A percentile compares a stretch with the other conserved stretches of the same genome.
phyloP scores from a whole-genome alignment of 1,140 invertebrate species.

The Pseudomyrmex sp. region DNA sequence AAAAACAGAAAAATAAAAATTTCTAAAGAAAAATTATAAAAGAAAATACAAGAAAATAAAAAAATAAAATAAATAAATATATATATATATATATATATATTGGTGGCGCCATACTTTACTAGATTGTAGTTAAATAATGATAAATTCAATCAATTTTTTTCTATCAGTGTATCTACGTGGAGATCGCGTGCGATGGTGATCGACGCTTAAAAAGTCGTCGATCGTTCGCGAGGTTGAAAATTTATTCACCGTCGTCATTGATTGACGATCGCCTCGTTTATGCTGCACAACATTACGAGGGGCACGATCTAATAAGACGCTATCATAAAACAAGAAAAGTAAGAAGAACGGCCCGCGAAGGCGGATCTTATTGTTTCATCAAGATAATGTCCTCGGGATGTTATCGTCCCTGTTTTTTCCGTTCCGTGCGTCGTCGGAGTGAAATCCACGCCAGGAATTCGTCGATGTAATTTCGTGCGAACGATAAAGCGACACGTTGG shows the following conservation, averaged over 20 bases:
- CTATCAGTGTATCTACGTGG: too few relatives aligned
- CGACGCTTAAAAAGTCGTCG: too few relatives aligned
- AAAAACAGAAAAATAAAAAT: too few relatives aligned
- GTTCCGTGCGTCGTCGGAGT: not conserved
- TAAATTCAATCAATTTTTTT: too few relatives aligned
- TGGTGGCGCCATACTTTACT: too few relatives aligned
- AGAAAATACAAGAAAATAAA: too few relatives aligned
- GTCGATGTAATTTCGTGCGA: conserved; percentile 52
- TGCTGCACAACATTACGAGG: not conserved
- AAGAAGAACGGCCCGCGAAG: conserved; percentile 33
- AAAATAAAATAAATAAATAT: too few relatives aligned
- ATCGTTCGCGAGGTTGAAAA: conserved; percentile 19
- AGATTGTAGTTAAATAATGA: too few relatives aligned
- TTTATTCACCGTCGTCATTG: conserved; percentile 30
- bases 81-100: too few relatives aligned
- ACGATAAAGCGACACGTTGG: conserved; percentile 43
- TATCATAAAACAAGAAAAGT: conserved; percentile 8
- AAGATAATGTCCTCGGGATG: conserved; percentile 52
- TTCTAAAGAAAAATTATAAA: too few relatives aligned
- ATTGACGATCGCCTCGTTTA: conserved; percentile 32
- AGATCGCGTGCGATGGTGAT: too few relatives aligned
- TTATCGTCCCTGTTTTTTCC: conserved; percentile 4
- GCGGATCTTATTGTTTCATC: conserved; percentile 60
- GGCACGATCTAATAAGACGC: conserved; percentile 49
- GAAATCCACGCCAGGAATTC: conserved; percentile 38